phyloP scores from a whole-genome alignment of 2,888 invertebrate genomes.

The Dasypogon diadema region DNA sequence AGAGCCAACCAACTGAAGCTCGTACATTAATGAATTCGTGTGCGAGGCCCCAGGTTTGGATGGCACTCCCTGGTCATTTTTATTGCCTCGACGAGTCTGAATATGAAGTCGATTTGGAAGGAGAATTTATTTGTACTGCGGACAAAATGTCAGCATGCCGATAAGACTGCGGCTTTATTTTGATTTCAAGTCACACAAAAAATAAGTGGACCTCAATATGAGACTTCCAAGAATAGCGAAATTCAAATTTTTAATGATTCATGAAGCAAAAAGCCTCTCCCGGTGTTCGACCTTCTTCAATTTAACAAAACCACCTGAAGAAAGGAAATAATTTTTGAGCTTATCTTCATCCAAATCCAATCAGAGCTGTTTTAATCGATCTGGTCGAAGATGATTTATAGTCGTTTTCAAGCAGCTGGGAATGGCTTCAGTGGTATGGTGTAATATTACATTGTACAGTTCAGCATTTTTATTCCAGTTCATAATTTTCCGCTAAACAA shows the following conservation, averaged over 20 bases:
- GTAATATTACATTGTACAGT: too few species aligned
- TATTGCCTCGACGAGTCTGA: not conserved
- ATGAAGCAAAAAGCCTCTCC: not conserved
- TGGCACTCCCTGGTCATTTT: not conserved
- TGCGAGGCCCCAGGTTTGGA: not conserved
- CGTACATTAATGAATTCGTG: slow-evolving; percentile 1
- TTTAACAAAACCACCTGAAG: not conserved
- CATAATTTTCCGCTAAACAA: too few species aligned
- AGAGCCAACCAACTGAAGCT: not conserved
- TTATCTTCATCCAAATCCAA: not conserved
- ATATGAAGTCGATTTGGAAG: not conserved
- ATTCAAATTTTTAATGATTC: not conserved
- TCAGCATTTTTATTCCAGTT: too few species aligned
- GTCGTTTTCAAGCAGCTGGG: not conserved
- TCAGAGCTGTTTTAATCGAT: not conserved
- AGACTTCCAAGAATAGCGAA: not conserved
- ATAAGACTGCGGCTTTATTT: not conserved
- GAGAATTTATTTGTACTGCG: not conserved
- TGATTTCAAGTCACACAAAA: not conserved
- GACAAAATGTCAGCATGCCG: not conserved
- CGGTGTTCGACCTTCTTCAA: not conserved
- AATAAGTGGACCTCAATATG: not conserved
- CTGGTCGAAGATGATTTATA: not conserved
- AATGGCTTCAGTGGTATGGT: not conserved
- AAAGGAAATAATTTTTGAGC: not conserved